Evolutionary conservation across 2,888 invertebrate genomes (phyloP).

Genomic region (Hemaris fuciformis): DNA sequence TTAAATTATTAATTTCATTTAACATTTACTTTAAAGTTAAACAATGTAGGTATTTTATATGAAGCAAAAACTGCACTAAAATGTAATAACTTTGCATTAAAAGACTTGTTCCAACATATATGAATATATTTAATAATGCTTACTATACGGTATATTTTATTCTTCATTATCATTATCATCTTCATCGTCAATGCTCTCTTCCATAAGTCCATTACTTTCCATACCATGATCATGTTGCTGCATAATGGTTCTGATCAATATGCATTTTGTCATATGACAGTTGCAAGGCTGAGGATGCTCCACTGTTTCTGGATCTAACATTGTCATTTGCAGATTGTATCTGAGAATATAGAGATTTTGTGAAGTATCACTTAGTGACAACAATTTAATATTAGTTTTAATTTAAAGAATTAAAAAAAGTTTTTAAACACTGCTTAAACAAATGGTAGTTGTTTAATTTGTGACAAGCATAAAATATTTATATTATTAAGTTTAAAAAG

Average conservation of each 20-base stretch:
- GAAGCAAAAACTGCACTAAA: neutral
- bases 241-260: conserved; percentile 84
- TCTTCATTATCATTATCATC: conserved; percentile 17
- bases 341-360: too few species aligned
- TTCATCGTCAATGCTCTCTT: conserved; percentile 45
- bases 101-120: neutral
- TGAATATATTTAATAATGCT: neutral
- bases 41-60: too few species aligned
- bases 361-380: too few species aligned
- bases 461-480: neutral
- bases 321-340: conserved; percentile 86
- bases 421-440: too few species aligned
- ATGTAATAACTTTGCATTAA: neutral
- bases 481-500: too few species aligned
- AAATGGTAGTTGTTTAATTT: neutral
- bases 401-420: too few species aligned
- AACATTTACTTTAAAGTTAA: too few species aligned
- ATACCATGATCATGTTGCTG: conserved; percentile 61
- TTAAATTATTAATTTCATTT: too few species aligned
- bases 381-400: too few species aligned
- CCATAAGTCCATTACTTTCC: conserved; percentile 34
- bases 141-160: conserved; percentile 16
- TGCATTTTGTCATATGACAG: conserved; percentile 90
- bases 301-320: conserved; percentile 85
- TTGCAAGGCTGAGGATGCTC: conserved; percentile 90